A percentile compares a stretch with the other conserved stretches of the same genome.
Evolutionary conservation across 2,888 invertebrate species (phyloP).

Genomic region (Tachina fera): DNA sequence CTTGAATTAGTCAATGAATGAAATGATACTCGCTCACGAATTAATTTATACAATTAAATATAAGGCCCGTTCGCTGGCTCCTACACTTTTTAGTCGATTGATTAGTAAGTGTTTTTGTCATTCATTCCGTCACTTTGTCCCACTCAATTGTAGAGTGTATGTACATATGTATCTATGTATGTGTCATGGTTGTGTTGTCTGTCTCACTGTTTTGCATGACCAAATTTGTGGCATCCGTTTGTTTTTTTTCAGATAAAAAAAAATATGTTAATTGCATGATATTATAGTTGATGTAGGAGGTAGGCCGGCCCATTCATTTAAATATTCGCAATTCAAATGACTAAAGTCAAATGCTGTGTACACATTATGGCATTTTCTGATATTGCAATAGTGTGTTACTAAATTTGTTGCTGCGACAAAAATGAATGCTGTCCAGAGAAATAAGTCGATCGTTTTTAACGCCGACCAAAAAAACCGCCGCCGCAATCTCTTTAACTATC

Average conservation of each 20-base stretch:
- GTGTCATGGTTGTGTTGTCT: background rate
- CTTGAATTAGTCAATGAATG: background rate
- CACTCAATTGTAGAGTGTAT: constrained; percentile 2
- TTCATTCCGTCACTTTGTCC: constrained; percentile 21
- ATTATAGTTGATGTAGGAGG: constrained; percentile 43
- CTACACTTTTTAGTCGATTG: background rate
- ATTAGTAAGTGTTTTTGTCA: background rate
- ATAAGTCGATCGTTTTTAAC: too few species aligned
- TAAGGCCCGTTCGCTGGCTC: background rate
- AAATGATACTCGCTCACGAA: background rate
- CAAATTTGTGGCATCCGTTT: constrained; percentile 67
- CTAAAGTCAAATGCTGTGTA: background rate
- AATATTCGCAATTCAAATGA: constrained; percentile 10
- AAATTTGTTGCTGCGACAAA: too few species aligned
- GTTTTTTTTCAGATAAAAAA: constrained; percentile 26
- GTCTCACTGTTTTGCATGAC: constrained; percentile 44
- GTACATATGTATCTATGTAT: too few species aligned
- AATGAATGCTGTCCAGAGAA: too few species aligned
- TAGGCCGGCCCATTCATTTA: constrained; percentile 37
- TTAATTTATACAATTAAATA: background rate
- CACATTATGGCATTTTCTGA: background rate
- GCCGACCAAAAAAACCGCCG: too few species aligned
- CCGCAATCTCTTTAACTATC: too few species aligned
- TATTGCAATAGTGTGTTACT: too few species aligned
- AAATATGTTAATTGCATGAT: constrained; percentile 24